These are phyloP conservation scores for Cartodere bifasciata DNA, from an alignment of 2,888 invertebrate species.

Conservation along the genomic window DNA sequence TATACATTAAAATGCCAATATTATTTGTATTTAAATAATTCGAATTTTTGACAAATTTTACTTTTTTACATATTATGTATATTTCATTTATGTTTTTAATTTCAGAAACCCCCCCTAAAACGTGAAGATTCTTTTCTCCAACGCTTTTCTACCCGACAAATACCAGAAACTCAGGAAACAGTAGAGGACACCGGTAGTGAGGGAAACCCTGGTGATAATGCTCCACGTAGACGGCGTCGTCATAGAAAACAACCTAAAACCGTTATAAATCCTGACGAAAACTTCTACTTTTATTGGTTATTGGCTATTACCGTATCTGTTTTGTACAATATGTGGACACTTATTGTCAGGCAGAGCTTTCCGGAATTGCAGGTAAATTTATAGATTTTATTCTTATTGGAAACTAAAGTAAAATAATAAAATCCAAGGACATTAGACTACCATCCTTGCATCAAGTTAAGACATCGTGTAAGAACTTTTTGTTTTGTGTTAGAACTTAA, in stretches of 20 bases:
- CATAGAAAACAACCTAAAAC: conserved; percentile 60
- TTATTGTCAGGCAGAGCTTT: conserved; percentile 89
- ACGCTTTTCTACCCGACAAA: conserved; percentile 85
- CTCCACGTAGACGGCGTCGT: conserved; percentile 43
- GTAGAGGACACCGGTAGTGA: conserved; percentile 52
- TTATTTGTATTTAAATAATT: no score
- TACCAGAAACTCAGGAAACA: conserved; percentile 74
- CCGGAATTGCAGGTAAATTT: conserved; percentile 64
- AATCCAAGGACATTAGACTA: no score
- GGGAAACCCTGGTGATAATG: conserved; percentile 36
- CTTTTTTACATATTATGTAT: no score
- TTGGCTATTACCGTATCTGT: conserved; percentile 80
- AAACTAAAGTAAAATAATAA: no score
- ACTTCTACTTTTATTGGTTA: conserved; percentile 93
- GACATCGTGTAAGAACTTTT: no score
- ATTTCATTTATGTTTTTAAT: conserved; percentile 9
- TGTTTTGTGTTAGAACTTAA: no score
- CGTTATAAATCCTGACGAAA: conserved; percentile 91
- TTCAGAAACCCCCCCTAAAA: conserved; percentile 68
- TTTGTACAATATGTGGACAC: conserved; percentile 90
- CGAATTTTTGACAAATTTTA: no score
- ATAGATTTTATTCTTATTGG: conserved; percentile 1
- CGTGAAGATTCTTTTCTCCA: conserved; percentile 88
- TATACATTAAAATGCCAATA: no score
- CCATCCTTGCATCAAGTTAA: no score